phyloP scores from a whole-genome alignment of 2,888 invertebrate species.

The Trissolcus japonicus region DNA sequence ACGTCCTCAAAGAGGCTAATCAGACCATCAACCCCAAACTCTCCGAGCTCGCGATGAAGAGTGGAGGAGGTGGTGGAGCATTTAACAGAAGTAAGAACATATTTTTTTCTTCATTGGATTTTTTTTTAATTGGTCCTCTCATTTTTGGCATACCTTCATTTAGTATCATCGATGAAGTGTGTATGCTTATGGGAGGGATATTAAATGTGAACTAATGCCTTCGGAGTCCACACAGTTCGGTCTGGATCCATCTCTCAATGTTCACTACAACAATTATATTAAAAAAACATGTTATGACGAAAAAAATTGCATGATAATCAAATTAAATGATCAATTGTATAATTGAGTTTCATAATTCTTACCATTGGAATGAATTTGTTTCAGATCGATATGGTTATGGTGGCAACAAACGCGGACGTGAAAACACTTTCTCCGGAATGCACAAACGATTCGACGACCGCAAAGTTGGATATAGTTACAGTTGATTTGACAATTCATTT shows the following conservation, averaged over 20 bases:
- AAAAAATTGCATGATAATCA: neutral
- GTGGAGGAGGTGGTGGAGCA: conserved; percentile 77
- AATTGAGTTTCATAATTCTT: neutral
- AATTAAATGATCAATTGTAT: neutral
- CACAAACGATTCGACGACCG: conserved; percentile 69
- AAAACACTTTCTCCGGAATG: conserved; percentile 65
- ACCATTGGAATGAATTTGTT: conserved; percentile 24
- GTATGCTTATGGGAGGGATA: conserved; percentile 87
- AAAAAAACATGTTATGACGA: neutral
- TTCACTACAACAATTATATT: conserved; percentile 77
- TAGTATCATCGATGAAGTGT: conserved; percentile 81
- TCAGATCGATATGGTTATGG: conserved; percentile 70
- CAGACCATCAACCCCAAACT: conserved; percentile 89
- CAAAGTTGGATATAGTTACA: conserved; percentile 64
- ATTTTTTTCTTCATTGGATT: conserved; percentile 16
- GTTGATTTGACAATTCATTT: conserved; percentile 60
- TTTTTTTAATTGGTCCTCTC: conserved; percentile 77
- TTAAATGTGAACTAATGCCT: conserved; percentile 83
- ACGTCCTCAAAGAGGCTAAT: conserved; percentile 92
- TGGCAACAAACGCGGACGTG: conserved; percentile 66
- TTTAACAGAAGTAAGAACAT: conserved; percentile 75
- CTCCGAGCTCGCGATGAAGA: conserved; percentile 85
- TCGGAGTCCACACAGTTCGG: conserved; percentile 85
- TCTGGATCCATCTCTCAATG: conserved; percentile 88
- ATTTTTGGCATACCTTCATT: conserved; percentile 86